These are phyloP conservation scores for Heterochromis multidens DNA, from an alignment of 2,113 vertebrate species.

Conservation along the genomic window DNA sequence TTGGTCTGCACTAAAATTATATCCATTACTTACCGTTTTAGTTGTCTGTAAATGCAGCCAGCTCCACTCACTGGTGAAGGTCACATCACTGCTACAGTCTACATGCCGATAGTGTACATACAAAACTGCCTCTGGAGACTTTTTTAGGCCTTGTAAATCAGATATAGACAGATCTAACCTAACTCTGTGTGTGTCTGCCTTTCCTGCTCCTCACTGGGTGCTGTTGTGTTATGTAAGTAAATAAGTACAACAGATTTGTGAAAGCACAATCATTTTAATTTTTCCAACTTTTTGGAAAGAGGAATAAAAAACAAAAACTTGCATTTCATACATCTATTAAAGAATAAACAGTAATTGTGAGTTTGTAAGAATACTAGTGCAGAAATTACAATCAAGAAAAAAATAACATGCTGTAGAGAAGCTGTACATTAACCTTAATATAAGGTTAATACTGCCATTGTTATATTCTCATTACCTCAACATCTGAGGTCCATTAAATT, in stretches of 20 bases:
- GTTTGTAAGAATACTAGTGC: background rate
- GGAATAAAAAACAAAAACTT: background rate
- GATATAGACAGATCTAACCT: background rate
- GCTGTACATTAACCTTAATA: background rate
- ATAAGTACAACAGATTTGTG: background rate
- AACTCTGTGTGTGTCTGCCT: background rate
- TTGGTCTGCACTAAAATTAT: background rate
- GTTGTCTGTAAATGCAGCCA: background rate
- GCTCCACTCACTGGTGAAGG: background rate
- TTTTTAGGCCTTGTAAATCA: background rate
- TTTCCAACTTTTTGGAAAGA: background rate
- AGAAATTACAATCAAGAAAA: background rate
- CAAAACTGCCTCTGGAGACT: background rate
- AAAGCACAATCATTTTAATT: background rate
- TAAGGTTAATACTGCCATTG: background rate
- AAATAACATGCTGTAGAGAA: background rate
- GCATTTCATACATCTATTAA: background rate
- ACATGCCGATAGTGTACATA: background rate
- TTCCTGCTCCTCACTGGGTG: background rate
- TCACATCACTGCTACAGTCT: background rate
- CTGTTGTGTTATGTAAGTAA: background rate
- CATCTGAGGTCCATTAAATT: background rate
- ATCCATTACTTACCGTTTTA: background rate
- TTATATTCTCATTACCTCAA: background rate
- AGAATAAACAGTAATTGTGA: background rate